A percentile compares a stretch with the other conserved stretches of the same genome.
These are phyloP conservation scores for Rhagonycha fulva DNA, from an alignment of 2,888 invertebrate genomes.

Conservation along the genomic window DNA sequence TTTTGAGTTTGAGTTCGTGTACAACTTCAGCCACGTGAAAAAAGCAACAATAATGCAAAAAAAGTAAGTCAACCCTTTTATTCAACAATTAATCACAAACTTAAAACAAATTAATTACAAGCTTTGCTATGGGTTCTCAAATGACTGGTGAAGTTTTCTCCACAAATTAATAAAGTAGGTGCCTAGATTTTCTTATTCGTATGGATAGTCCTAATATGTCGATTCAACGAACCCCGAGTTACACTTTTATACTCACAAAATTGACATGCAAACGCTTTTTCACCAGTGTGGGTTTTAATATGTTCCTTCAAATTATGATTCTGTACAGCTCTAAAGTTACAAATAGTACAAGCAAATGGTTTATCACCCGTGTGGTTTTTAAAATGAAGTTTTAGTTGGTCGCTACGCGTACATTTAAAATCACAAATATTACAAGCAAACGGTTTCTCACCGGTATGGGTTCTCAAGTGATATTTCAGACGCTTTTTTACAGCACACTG, in stretches of 20 bases:
- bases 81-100: too few relatives aligned
- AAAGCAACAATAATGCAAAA: too few relatives aligned
- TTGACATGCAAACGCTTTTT: not conserved
- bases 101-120: too few relatives aligned
- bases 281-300: not conserved
- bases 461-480: not conserved
- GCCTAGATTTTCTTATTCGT: too few relatives aligned
- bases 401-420: not conserved
- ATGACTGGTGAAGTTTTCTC: too few relatives aligned
- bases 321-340: not conserved
- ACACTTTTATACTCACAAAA: not conserved
- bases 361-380: not conserved
- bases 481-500: not conserved
- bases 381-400: not conserved
- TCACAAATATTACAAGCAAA: not conserved
- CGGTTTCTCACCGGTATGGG: not conserved
- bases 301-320: not conserved
- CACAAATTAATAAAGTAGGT: too few relatives aligned
- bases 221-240: too few relatives aligned
- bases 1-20: too few relatives aligned
- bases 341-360: not conserved
- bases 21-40: too few relatives aligned
- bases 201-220: too few relatives aligned
- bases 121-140: too few relatives aligned
- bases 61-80: too few relatives aligned